Base-by-base conservation (phyloP, 2,888 invertebrate species). In the Clepsis dumicolana region DNA sequence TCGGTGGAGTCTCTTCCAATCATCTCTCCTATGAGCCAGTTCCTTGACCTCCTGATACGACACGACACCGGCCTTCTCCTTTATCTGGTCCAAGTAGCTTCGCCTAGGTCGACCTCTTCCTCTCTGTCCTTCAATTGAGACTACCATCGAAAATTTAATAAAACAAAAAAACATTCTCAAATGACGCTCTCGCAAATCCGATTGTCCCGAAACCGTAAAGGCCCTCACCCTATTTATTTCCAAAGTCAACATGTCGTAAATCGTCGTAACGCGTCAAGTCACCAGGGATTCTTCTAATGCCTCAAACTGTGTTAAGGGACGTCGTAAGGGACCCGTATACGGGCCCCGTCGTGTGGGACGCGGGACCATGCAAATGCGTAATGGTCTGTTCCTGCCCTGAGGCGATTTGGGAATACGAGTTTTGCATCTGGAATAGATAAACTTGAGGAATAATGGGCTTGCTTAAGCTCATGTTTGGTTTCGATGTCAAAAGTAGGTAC, bases 231-330 rank as follows among this genome's bases (percentile, higher is more conserved):
- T 38, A 56, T 62, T 63, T 68, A 67, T 67, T 44, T 69, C 59
- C 69, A 60, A 70, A 64, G 56, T 70, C 65, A 65, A 65, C 70
- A 70, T 59, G 60, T 53, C 64, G 35, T 60, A 65, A 70, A 70
- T 72, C 69, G 59, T 65, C 61, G 63, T 63, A 48, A 64, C 38
- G 56, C 66, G 66, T 65, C 65, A 60, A 66, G 69, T 64, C 66
- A 52, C 67, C 57, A 56, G 65, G 71, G 70, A 52, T 70, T 56
- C 69, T 71, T 74, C 73, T 76, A 75, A 77, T 75, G 75, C 72
- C 73, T 74, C 69, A 74, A 75, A 72, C 71, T 70, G 75, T 72
- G 73, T 72, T 71, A 61, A 66, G 72, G 72, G 74, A 73, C 69
- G 53, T 65, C 38, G 27, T n/a, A 21, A 27, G 59, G 65, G 66